phyloP scores from a whole-genome alignment of 2,797 vertebrate genomes.

The Melanotaenia nigrans region DNA sequence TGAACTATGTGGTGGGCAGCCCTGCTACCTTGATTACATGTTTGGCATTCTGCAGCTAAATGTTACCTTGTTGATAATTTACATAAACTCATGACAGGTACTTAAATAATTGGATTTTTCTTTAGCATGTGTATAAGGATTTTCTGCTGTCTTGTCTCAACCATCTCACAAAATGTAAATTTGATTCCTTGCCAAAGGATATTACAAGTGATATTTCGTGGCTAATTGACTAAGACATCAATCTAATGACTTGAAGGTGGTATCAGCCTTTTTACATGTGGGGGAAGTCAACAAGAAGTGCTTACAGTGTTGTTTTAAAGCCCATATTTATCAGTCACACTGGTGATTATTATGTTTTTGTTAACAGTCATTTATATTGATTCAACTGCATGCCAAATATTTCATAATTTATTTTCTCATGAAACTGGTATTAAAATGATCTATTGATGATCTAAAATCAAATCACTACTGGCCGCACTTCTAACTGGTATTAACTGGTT shows the following conservation, averaged over 20 bases:
- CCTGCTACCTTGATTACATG: constrained; percentile 36
- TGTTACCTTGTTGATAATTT: neutral
- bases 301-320: neutral
- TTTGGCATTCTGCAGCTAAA: constrained; percentile 6
- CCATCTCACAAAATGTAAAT: neutral
- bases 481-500: neutral
- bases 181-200: neutral
- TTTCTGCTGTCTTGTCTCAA: neutral
- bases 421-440: no score
- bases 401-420: neutral
- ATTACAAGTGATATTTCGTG: neutral
- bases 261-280: neutral
- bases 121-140: neutral
- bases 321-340: neutral
- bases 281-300: neutral
- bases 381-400: neutral
- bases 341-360: neutral
- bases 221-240: constrained; percentile 29
- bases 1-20: constrained; percentile 61
- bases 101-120: neutral
- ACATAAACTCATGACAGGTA: neutral
- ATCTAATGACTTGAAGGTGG: constrained; percentile 17
- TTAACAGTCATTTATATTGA: neutral
- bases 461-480: neutral
- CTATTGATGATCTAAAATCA: no score